Evolutionary conservation across 1,140 invertebrate species (phyloP).

Genomic region (Ceratina calcarata): DNA sequence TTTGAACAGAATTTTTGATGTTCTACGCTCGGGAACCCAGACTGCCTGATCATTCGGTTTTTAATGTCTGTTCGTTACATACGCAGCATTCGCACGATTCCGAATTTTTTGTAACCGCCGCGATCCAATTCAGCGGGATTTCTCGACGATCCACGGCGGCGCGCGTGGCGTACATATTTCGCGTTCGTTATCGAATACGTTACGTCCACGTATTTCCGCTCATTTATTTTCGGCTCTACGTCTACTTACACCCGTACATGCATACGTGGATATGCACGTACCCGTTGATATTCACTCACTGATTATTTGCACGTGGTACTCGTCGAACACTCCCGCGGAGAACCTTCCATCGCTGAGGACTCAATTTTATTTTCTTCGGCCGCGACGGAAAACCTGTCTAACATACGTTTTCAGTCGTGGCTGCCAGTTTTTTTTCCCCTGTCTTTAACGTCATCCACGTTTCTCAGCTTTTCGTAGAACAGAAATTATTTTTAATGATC

Average conservation of each 20-base stretch:
- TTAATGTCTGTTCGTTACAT: no score
- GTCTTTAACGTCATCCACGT: not conserved
- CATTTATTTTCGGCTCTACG: not conserved
- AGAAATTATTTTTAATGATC: not conserved
- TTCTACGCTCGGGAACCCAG: not conserved
- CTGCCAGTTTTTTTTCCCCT: no score
- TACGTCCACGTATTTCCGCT: not conserved
- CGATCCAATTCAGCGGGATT: not conserved
- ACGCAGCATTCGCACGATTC: no score
- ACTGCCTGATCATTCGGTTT: not conserved
- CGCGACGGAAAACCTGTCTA: not conserved
- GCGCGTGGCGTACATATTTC: not conserved
- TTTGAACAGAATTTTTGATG: not conserved
- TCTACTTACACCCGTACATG: not conserved
- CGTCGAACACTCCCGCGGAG: no score
- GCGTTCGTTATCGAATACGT: slow-evolving; percentile 5
- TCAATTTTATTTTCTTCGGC: not conserved
- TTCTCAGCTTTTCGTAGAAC: not conserved
- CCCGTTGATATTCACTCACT: not conserved
- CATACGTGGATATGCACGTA: no score
- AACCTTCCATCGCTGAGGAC: not conserved
- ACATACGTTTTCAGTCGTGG: not conserved
- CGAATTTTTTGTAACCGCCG: not conserved
- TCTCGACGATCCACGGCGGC: not conserved
- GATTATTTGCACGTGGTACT: not conserved